phyloP scores from a whole-genome alignment of 2,888 invertebrate species.

The Orchesella flavescens region DNA sequence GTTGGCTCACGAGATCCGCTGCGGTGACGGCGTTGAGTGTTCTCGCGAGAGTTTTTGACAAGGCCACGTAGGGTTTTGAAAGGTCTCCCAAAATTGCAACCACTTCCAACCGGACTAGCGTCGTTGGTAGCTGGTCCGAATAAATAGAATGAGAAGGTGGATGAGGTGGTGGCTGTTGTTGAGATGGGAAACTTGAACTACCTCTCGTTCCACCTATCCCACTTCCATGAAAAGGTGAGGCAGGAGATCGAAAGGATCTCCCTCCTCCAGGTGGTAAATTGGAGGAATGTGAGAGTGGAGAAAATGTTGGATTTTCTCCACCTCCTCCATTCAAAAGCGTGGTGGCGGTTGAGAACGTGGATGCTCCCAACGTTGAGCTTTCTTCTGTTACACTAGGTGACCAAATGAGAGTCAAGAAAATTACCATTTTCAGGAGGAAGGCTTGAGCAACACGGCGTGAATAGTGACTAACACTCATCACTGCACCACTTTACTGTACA shows the following conservation, averaged over 20 bases:
- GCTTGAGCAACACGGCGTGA: constrained; percentile 47
- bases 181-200: constrained; percentile 31
- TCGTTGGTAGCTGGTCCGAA: constrained; percentile 44
- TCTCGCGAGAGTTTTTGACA: constrained; percentile 67
- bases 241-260: constrained; percentile 27
- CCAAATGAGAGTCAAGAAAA: constrained; percentile 33
- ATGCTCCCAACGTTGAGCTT: not conserved
- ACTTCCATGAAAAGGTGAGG: constrained; percentile 39
- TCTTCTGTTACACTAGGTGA: constrained; percentile 24
- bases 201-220: constrained; percentile 23
- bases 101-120: constrained; percentile 64
- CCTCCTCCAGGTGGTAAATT: not conserved
- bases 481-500: not conserved
- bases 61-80: constrained; percentile 66
- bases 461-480: constrained; percentile 29
- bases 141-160: constrained; percentile 6
- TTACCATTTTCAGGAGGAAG: constrained; percentile 11
- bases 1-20: constrained; percentile 57
- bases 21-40: constrained; percentile 68
- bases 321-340: not conserved
- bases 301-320: not conserved
- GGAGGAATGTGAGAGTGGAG: not conserved
- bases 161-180: constrained; percentile 47
- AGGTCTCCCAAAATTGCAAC: constrained; percentile 68
- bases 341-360: not conserved